Conservation (phyloP, 2,797 vertebrate genomes). For the Botia kubotai region DNA sequence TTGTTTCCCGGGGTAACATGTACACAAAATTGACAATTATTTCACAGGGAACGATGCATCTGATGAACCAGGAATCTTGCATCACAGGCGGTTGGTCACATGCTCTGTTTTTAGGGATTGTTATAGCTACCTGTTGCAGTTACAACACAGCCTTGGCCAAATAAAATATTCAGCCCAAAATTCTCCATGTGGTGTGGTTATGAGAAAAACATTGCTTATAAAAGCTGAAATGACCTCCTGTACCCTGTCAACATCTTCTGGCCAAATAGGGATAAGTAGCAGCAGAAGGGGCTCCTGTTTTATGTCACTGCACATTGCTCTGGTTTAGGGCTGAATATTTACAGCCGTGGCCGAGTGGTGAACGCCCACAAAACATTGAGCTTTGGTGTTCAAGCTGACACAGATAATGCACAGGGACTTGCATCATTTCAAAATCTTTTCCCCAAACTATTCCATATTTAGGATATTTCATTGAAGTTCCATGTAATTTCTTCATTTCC, state of each 20-base stretch:
- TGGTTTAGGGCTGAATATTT: too few relatives aligned
- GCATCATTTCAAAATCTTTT: background rate
- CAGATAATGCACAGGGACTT: too few relatives aligned
- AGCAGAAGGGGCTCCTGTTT: too few relatives aligned
- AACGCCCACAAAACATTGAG: too few relatives aligned
- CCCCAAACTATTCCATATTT: background rate
- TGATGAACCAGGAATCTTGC: background rate
- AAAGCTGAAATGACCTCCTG: background rate
- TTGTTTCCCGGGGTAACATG: background rate
- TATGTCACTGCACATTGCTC: too few relatives aligned
- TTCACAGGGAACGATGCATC: background rate
- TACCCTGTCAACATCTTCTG: background rate
- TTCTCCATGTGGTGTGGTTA: background rate
- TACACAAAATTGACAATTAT: background rate
- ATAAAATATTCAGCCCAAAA: background rate
- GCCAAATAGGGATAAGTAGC: background rate
- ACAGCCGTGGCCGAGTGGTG: too few relatives aligned
- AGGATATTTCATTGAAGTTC: slow-evolving; percentile 30
- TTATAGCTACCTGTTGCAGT: background rate
- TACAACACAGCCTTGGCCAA: background rate
- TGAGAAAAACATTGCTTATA: background rate
- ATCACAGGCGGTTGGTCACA: background rate
- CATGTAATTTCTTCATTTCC: slow-evolving; percentile 48
- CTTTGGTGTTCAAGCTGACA: too few relatives aligned
- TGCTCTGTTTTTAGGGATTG: background rate